These are phyloP conservation scores for Leptopilina clavipes DNA, from an alignment of 1,140 invertebrate species.

Conservation along the genomic window DNA sequence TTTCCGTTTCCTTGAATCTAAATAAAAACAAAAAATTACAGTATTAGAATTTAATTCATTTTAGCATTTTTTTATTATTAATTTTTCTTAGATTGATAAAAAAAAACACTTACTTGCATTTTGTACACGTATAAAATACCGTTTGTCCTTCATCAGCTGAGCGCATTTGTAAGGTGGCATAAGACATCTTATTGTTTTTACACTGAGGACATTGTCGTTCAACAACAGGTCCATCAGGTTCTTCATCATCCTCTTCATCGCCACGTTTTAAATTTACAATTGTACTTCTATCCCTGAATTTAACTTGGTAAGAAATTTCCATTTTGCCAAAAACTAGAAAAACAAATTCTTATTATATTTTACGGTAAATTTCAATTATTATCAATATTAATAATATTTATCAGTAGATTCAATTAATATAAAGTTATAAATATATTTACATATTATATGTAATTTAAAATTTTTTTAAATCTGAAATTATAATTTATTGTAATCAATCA, in stretches of 20 bases:
- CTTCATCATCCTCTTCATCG: slow-evolving; percentile 69
- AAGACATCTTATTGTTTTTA: slow-evolving; percentile 93
- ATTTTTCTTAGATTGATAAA: slow-evolving; percentile 64
- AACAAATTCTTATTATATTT: slow-evolving; percentile 8
- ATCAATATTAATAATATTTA: background rate
- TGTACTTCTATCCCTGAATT: slow-evolving; percentile 79
- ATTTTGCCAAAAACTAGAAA: slow-evolving; percentile 80
- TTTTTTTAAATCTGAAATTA: no score
- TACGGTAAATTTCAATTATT: background rate
- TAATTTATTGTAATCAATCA: no score
- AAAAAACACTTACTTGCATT: slow-evolving; percentile 87
- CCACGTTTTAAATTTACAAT: slow-evolving; percentile 67
- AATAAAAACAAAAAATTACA: slow-evolving; percentile 65
- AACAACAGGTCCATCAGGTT: slow-evolving; percentile 85
- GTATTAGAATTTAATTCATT: background rate
- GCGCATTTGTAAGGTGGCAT: slow-evolving; percentile 93
- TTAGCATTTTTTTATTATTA: slow-evolving; percentile 35
- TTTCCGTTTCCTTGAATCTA: slow-evolving; percentile 84
- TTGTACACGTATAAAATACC: slow-evolving; percentile 96
- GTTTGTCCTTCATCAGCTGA: slow-evolving; percentile 99
- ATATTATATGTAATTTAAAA: no score
- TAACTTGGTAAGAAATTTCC: slow-evolving; percentile 80
- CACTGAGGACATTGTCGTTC: slow-evolving; percentile 93
- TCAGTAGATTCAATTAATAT: no score
- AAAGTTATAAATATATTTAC: no score